Conservation (phyloP, 1,140 invertebrate species). For the Wasmannia auropunctata region DNA sequence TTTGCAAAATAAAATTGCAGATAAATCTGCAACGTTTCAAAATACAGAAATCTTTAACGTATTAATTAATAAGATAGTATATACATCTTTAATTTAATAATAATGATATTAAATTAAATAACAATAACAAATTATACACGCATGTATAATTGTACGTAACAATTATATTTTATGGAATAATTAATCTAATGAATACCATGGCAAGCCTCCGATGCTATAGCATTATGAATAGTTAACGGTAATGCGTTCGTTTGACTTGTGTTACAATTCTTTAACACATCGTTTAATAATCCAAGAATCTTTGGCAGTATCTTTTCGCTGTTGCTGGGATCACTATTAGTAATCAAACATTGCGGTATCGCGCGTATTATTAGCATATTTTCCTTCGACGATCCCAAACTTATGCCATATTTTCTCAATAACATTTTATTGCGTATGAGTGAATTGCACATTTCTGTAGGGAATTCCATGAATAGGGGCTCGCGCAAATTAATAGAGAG, state of each 20-base stretch:
- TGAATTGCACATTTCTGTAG: conserved; percentile 58
- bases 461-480: conserved; percentile 76
- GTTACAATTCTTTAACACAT: conserved; percentile 75
- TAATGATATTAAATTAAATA: too few relatives aligned
- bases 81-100: background rate
- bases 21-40: background rate
- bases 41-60: background rate
- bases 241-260: conserved; percentile 68
- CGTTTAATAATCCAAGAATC: conserved; percentile 74
- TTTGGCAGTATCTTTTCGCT: conserved; percentile 70
- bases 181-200: conserved; percentile 76
- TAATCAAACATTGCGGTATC: conserved; percentile 80
- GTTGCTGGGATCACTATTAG: conserved; percentile 66
- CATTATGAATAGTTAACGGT: conserved; percentile 80
- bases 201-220: conserved; percentile 83
- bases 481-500: conserved; percentile 71
- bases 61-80: too few relatives aligned
- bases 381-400: conserved; percentile 64
- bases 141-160: background rate
- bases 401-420: conserved; percentile 78
- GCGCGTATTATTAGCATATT: conserved; percentile 70
- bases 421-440: conserved; percentile 68
- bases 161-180: conserved; percentile 51
- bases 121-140: background rate
- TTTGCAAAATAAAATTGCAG: background rate